These are phyloP conservation scores for Acrocephalus arundinaceus DNA, from an alignment of 2,113 vertebrate genomes.

Conservation along the genomic window DNA sequence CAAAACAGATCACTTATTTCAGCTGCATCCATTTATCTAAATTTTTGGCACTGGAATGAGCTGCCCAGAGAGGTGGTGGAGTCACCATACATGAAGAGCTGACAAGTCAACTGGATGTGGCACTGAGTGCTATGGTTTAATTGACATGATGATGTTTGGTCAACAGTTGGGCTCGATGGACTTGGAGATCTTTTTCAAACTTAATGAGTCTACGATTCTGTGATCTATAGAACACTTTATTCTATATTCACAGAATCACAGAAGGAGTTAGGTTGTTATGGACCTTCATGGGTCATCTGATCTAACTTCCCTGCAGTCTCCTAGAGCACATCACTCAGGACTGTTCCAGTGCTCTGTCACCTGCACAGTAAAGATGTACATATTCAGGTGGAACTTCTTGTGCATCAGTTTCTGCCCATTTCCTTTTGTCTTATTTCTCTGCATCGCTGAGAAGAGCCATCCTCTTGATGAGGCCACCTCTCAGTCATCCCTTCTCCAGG, in stretches of 20 bases:
- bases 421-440: not conserved
- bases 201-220: not conserved
- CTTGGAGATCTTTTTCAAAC: not conserved
- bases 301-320: not conserved
- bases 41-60: not conserved
- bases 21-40: not conserved
- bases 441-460: not conserved
- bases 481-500: not conserved
- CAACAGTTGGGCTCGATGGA: accelerated
- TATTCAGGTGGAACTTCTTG: not conserved
- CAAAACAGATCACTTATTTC: not conserved
- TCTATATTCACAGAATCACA: not conserved
- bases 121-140: not conserved
- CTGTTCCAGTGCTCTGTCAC: not conserved
- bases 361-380: not conserved
- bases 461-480: not conserved
- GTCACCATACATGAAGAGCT: not conserved
- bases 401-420: not conserved
- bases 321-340: not conserved
- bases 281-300: not conserved
- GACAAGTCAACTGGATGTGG: accelerated
- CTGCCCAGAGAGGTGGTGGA: not conserved
- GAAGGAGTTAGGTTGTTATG: not conserved
- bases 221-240: not conserved
- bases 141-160: not conserved